phyloP scores from a whole-genome alignment of 2,888 invertebrate species.

The Stratiomys singularior region DNA sequence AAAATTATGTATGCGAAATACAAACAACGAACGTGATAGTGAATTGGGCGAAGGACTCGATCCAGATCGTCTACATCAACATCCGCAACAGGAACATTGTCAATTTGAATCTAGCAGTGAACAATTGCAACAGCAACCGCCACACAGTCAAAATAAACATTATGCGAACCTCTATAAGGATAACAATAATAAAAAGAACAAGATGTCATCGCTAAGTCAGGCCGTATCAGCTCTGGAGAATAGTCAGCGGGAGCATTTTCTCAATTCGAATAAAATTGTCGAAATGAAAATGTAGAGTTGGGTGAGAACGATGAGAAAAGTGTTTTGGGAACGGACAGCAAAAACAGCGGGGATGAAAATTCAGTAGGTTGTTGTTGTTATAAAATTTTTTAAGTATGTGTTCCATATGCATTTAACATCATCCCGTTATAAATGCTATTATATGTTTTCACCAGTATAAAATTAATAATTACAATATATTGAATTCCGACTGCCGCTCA shows the following conservation, averaged over 20 bases:
- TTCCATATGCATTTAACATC: too few relatives aligned
- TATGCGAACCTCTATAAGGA: conserved; percentile 52
- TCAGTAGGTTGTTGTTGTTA: too few relatives aligned
- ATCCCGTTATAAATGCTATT: too few relatives aligned
- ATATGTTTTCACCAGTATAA: too few relatives aligned
- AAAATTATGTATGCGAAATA: conserved; percentile 64
- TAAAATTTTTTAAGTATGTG: too few relatives aligned
- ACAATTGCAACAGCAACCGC: conserved; percentile 60
- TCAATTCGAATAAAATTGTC: conserved; percentile 65
- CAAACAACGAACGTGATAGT: conserved; percentile 58
- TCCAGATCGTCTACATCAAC: conserved; percentile 54
- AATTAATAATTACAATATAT: too few relatives aligned
- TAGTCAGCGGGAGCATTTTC: conserved; percentile 65
- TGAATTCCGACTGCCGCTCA: too few relatives aligned
- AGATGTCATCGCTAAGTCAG: conserved; percentile 61
- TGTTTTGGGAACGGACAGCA: too few relatives aligned
- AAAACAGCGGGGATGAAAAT: too few relatives aligned
- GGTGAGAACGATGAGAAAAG: too few relatives aligned
- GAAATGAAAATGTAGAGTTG: conserved; percentile 64
- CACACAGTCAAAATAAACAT: conserved; percentile 21
- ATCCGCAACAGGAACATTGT: conserved; percentile 31
- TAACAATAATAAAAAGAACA: conserved; percentile 55
- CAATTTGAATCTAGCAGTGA: conserved; percentile 58
- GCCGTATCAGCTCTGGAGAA: conserved; percentile 64
- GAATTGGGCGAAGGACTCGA: conserved; percentile 64